Evolutionary conservation across 2,797 vertebrate genomes (phyloP).

Genomic region (Cryptoprocta ferox): DNA sequence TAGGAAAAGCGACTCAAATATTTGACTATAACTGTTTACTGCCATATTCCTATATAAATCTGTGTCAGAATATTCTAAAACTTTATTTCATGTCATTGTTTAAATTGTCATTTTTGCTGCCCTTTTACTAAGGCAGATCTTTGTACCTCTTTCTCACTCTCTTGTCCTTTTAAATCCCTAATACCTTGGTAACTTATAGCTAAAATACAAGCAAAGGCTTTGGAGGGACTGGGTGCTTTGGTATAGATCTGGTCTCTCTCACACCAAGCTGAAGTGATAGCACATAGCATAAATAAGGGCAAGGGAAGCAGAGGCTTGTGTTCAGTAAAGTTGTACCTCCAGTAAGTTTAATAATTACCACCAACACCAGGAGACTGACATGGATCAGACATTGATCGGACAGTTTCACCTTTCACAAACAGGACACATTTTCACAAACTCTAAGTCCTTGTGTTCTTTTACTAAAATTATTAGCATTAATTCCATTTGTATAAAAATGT

Average conservation of each 20-base stretch:
- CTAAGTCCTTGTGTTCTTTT: slow-evolving; percentile 51
- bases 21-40: slow-evolving; percentile 48
- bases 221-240: slow-evolving; percentile 7
- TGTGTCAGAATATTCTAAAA: slow-evolving; percentile 51
- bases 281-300: slow-evolving; percentile 7
- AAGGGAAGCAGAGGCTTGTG: background rate
- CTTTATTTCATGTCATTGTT: slow-evolving; percentile 32
- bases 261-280: slow-evolving; percentile 48
- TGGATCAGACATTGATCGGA: background rate
- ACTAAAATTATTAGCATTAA: slow-evolving; percentile 60
- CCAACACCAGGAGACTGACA: background rate
- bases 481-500: slow-evolving; percentile 59
- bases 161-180: slow-evolving; percentile 42
- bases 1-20: slow-evolving; percentile 45
- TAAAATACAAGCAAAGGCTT: slow-evolving; percentile 60
- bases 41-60: slow-evolving; percentile 32
- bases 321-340: slow-evolving; percentile 28
- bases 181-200: slow-evolving; percentile 47
- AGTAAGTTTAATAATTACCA: slow-evolving; percentile 54
- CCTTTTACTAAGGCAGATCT: slow-evolving; percentile 53
- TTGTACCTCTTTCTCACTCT: slow-evolving; percentile 54
- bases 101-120: slow-evolving; percentile 31
- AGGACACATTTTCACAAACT: slow-evolving; percentile 66
- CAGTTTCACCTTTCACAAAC: slow-evolving; percentile 55
- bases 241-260: slow-evolving; percentile 36